phyloP scores from a whole-genome alignment of 1,140 invertebrate genomes.

The Limonius californicus region DNA sequence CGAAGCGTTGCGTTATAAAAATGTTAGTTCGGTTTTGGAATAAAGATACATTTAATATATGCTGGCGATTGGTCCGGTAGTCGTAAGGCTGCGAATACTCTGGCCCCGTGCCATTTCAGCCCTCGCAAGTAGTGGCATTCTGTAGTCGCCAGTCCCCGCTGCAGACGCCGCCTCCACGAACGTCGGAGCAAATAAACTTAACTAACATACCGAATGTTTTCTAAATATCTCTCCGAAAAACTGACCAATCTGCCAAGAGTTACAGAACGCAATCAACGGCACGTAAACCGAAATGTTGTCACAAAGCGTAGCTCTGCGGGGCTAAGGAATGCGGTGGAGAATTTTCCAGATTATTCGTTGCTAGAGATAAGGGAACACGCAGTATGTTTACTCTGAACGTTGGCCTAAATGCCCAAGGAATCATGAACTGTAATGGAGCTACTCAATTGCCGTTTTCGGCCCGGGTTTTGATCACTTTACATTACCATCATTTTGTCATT shows the following conservation, averaged over 20 bases:
- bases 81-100: constrained; percentile 4
- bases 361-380: too few relatives aligned
- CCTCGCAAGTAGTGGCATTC: background rate
- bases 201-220: constrained; percentile 7
- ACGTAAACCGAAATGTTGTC: background rate
- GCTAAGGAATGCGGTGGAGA: too few relatives aligned
- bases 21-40: background rate
- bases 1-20: background rate
- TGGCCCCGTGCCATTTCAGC: background rate
- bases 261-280: background rate
- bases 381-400: too few relatives aligned
- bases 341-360: too few relatives aligned
- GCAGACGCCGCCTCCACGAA: constrained; percentile 11
- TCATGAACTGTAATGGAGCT: too few relatives aligned
- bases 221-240: constrained; percentile 2
- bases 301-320: background rate
- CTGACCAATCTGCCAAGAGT: background rate
- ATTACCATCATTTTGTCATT: too few relatives aligned
- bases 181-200: constrained; percentile 9
- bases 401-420: too few relatives aligned
- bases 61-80: background rate
- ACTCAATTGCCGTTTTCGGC: too few relatives aligned
- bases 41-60: constrained; percentile 5
- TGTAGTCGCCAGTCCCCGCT: background rate
- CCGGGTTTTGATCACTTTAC: too few relatives aligned